Evolutionary conservation across 2,113 vertebrate species (phyloP).

Genomic region (Mus musculus): DNA sequence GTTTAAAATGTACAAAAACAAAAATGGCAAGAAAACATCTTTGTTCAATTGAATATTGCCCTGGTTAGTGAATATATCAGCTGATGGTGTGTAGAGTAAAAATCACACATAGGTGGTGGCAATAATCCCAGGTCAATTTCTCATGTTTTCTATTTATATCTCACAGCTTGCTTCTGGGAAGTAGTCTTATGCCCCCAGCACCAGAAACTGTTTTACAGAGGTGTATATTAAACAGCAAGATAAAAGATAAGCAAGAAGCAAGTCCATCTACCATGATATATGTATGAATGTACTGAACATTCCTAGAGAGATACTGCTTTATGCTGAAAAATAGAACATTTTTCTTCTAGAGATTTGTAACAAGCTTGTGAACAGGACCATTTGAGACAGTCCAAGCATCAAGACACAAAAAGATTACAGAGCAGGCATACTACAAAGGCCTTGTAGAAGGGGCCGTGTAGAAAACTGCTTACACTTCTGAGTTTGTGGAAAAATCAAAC

Average conservation of each 20-base stretch:
- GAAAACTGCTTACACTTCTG: neutral
- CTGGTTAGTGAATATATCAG: neutral
- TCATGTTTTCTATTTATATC: slow-evolving; percentile 21
- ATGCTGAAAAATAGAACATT: neutral
- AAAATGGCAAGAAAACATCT: neutral
- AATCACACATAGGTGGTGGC: neutral
- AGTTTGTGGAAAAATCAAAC: neutral
- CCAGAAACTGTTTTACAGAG: slow-evolving; percentile 30
- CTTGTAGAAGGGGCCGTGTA: neutral
- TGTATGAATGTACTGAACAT: neutral
- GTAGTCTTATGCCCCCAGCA: neutral
- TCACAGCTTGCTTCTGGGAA: slow-evolving; percentile 8
- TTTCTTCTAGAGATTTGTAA: neutral
- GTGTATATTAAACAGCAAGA: slow-evolving; percentile 20
- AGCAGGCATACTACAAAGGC: neutral
- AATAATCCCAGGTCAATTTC: neutral
- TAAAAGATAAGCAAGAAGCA: neutral
- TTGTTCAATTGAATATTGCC: neutral
- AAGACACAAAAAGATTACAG: no score
- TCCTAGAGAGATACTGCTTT: neutral
- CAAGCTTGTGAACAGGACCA: neutral
- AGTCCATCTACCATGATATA: neutral
- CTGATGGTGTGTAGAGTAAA: neutral
- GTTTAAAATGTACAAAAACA: neutral
- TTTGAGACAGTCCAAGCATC: neutral